These are phyloP conservation scores for Sinocyclocheilus anshuiensis DNA, from an alignment of 2,113 vertebrate species.

Conservation along the genomic window DNA sequence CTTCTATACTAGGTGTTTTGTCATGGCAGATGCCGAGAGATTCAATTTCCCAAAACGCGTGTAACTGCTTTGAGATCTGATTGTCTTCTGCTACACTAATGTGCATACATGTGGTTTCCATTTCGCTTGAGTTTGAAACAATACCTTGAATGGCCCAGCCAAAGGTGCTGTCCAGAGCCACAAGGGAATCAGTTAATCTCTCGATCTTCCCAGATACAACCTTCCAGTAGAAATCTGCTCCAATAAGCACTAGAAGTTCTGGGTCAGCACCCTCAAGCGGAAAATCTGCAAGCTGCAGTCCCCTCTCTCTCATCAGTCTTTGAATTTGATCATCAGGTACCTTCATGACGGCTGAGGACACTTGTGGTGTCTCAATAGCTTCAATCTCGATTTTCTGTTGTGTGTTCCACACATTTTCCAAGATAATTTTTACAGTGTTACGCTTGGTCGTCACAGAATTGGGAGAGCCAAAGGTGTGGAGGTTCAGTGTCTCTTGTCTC, in stretches of 20 bases:
- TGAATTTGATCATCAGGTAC: not conserved
- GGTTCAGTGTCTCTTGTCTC: not conserved
- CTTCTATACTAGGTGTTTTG: not conserved
- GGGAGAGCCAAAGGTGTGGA: not conserved
- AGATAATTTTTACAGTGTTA: not conserved
- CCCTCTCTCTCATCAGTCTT: not conserved
- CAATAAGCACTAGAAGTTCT: not conserved
- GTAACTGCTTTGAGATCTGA: constrained; percentile 2
- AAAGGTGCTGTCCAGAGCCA: not conserved
- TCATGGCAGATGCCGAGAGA: not conserved
- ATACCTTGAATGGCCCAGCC: not conserved
- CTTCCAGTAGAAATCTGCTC: not conserved
- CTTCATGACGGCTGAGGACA: not conserved
- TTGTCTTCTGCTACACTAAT: not conserved
- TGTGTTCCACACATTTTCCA: not conserved
- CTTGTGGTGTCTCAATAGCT: not conserved
- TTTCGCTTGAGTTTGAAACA: not conserved
- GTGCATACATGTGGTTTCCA: not conserved
- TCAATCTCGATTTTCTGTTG: not conserved
- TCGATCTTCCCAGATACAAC: not conserved
- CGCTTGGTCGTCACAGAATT: not conserved
- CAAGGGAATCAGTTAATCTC: not conserved
- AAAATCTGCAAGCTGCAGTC: not conserved
- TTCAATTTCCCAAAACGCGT: not conserved
- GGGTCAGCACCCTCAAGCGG: not conserved